phyloP scores from a whole-genome alignment of 2,113 vertebrate species.

The Xiphorhynchus elegans region DNA sequence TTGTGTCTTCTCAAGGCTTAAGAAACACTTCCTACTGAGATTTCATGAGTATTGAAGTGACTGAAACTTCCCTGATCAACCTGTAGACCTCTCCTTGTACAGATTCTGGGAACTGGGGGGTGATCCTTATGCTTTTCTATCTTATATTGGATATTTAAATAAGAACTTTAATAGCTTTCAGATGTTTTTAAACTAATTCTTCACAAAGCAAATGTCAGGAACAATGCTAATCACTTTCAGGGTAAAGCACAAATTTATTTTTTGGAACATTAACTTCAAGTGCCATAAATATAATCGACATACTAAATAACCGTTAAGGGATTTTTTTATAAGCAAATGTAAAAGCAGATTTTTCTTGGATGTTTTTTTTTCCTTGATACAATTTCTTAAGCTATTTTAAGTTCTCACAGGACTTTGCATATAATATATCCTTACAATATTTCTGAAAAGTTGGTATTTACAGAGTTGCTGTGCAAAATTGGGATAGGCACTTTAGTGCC shows the following conservation, averaged over 20 bases:
- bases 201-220: neutral
- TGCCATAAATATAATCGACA: neutral
- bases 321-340: neutral
- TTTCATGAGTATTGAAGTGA: neutral
- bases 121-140: neutral
- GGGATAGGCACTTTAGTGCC: neutral
- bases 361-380: neutral
- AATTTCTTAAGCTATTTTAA: neutral
- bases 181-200: neutral
- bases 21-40: neutral
- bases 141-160: neutral
- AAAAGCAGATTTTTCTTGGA: neutral
- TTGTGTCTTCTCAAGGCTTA: neutral
- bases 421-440: neutral
- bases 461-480: neutral
- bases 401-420: neutral
- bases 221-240: neutral
- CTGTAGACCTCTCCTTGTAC: neutral
- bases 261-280: neutral
- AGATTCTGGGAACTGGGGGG: neutral
- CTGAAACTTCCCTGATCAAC: neutral
- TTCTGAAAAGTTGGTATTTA: neutral
- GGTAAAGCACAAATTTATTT: neutral
- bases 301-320: neutral
- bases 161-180: neutral